phyloP scores from a whole-genome alignment of 1,140 invertebrate species.

The Brachionus manjavacas region DNA sequence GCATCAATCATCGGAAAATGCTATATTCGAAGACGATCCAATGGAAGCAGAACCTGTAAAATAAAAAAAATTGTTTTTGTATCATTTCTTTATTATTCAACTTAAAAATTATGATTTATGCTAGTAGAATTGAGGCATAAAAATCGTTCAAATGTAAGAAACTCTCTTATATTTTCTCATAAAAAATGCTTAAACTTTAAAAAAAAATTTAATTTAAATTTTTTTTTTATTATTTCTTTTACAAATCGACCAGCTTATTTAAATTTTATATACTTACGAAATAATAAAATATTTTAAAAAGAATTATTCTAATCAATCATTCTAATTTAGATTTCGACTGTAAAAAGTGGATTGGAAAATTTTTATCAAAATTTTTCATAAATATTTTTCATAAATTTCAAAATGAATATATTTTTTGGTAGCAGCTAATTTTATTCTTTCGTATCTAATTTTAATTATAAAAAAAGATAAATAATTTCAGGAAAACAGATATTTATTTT shows the following conservation, averaged over 20 bases:
- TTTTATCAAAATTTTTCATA: too few relatives aligned
- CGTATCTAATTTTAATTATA: too few relatives aligned
- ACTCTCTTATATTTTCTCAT: background rate
- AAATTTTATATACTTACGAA: background rate
- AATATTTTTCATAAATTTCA: too few relatives aligned
- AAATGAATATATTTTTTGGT: too few relatives aligned
- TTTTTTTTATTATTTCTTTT: background rate
- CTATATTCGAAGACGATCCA: constrained; percentile 24
- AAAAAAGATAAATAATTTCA: too few relatives aligned
- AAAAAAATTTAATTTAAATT: background rate
- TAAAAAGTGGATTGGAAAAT: too few relatives aligned
- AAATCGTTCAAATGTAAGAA: background rate
- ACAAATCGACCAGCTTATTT: background rate
- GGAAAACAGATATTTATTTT: too few relatives aligned
- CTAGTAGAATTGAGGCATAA: background rate
- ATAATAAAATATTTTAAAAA: background rate
- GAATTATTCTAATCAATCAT: too few relatives aligned
- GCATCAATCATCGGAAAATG: background rate
- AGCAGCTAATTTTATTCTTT: too few relatives aligned
- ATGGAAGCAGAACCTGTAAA: constrained; percentile 31
- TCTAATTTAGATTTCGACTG: too few relatives aligned
- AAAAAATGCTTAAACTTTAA: background rate
- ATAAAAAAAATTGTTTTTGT: constrained; percentile 1
- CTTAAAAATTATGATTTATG: background rate
- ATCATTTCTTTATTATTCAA: background rate